These are phyloP conservation scores for Aricia artaxerxes DNA, from an alignment of 2,888 invertebrate genomes.

Conservation along the genomic window DNA sequence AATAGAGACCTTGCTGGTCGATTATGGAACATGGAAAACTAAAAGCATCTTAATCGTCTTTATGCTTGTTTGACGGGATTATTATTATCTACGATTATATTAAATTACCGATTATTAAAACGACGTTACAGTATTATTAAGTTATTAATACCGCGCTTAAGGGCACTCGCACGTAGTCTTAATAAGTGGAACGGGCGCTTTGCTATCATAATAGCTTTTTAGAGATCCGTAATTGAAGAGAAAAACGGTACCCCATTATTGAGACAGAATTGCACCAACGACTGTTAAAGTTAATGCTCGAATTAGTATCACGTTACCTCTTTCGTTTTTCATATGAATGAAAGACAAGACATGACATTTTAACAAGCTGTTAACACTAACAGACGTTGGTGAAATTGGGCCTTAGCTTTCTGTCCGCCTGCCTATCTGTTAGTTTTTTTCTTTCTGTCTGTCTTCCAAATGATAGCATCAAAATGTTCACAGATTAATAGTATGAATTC, in stretches of 20 bases:
- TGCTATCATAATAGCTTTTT: slow-evolving; percentile 6
- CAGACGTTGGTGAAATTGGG: no score
- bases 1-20: not conserved
- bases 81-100: not conserved
- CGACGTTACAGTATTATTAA: slow-evolving; percentile 15
- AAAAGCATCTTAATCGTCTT: not conserved
- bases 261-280: not conserved
- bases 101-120: slow-evolving; percentile 23
- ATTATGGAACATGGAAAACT: not conserved
- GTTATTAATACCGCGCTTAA: slow-evolving; percentile 11
- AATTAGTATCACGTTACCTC: no score
- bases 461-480: not conserved
- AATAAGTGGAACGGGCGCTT: slow-evolving; percentile 20
- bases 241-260: not conserved
- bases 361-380: no score
- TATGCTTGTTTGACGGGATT: not conserved
- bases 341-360: no score
- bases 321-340: no score
- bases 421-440: not conserved
- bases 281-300: no score
- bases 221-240: not conserved
- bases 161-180: not conserved
- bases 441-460: not conserved
- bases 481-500: not conserved
- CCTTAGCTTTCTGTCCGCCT: not conserved